A percentile compares a stretch with the other conserved stretches of the same genome.
Conservation (phyloP, 2,113 vertebrate genomes). For the Psettodes erumei region DNA sequence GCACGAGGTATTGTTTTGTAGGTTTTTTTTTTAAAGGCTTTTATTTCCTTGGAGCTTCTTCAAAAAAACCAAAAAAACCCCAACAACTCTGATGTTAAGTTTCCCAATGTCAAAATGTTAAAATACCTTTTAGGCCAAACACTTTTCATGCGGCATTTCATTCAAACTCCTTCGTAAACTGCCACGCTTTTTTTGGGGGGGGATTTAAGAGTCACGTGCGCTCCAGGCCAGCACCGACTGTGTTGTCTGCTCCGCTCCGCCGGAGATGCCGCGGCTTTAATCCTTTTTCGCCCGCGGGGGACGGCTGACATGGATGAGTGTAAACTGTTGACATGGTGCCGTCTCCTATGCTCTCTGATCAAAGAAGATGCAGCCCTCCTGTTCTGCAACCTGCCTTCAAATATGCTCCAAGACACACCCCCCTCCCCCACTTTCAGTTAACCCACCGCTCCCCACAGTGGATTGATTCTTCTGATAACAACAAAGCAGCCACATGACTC, state of each 20-base stretch:
- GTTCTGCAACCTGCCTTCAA: conserved; percentile 78
- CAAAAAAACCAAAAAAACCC: too few species aligned
- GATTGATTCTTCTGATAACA: conserved; percentile 41
- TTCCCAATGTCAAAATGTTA: background rate
- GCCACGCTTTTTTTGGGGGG: too few species aligned
- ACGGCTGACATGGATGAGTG: conserved; percentile 80
- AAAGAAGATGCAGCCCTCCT: conserved; percentile 76
- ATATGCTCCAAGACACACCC: conserved; percentile 60
- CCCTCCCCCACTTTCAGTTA: conserved; percentile 30
- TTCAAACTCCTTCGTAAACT: conserved; percentile 37
- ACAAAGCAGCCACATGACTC: conserved; percentile 51
- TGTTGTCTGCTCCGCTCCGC: conserved; percentile 71
- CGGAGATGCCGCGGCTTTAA: conserved; percentile 78
- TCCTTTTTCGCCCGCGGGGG: conserved; percentile 77
- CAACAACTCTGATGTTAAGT: background rate
- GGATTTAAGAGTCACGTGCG: too few species aligned
- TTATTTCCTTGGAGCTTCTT: background rate
- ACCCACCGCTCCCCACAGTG: conserved; percentile 33
- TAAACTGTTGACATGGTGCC: conserved; percentile 83
- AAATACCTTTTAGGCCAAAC: background rate
- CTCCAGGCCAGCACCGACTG: conserved; percentile 58
- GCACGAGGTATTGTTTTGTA: conserved; percentile 56
- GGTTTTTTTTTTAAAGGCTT: conserved; percentile 45
- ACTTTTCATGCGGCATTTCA: conserved; percentile 6
- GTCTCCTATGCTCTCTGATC: conserved; percentile 81